A percentile compares a stretch with the other conserved stretches of the same genome.
phyloP scores from a whole-genome alignment of 2,888 invertebrate genomes.

The Catocala nupta region DNA sequence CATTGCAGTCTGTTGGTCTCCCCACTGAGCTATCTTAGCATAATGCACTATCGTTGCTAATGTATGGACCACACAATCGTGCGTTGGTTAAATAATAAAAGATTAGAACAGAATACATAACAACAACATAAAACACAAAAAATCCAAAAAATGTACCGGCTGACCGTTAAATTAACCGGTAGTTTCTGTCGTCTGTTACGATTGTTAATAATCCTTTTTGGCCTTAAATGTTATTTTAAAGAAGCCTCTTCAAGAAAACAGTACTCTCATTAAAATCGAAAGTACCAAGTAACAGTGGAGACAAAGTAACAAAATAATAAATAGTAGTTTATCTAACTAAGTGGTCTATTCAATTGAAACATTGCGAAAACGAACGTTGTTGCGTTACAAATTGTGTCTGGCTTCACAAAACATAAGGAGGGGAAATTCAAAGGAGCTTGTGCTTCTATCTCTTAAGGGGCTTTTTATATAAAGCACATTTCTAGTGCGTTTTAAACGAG shows the following conservation, averaged over 20 bases:
- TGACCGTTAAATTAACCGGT: too few relatives aligned
- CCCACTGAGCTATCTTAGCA: too few relatives aligned
- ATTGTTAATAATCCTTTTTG: background rate
- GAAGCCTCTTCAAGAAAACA: slow-evolving; percentile 14
- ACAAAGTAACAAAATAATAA: slow-evolving; percentile 66
- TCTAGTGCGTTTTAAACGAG: background rate
- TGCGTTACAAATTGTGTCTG: slow-evolving; percentile 77
- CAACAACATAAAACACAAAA: too few relatives aligned
- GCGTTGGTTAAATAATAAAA: too few relatives aligned
- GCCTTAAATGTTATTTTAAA: background rate
- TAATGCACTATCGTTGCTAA: too few relatives aligned
- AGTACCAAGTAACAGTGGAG: slow-evolving; percentile 45
- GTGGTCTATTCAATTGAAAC: slow-evolving; percentile 75
- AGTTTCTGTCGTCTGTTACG: too few relatives aligned
- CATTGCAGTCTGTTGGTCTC: too few relatives aligned
- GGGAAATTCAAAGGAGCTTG: slow-evolving; percentile 66
- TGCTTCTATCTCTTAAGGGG: slow-evolving; percentile 50
- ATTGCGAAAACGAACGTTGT: slow-evolving; percentile 79
- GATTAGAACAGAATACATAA: too few relatives aligned
- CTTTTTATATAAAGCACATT: slow-evolving; percentile 2
- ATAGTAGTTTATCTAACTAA: slow-evolving; percentile 64
- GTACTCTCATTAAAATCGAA: slow-evolving; percentile 47
- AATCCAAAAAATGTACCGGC: too few relatives aligned
- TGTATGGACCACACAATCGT: too few relatives aligned
- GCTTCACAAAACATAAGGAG: slow-evolving; percentile 70